Evolutionary conservation across 2,113 vertebrate genomes (phyloP).

Genomic region (Leptodactylus fuscus): DNA sequence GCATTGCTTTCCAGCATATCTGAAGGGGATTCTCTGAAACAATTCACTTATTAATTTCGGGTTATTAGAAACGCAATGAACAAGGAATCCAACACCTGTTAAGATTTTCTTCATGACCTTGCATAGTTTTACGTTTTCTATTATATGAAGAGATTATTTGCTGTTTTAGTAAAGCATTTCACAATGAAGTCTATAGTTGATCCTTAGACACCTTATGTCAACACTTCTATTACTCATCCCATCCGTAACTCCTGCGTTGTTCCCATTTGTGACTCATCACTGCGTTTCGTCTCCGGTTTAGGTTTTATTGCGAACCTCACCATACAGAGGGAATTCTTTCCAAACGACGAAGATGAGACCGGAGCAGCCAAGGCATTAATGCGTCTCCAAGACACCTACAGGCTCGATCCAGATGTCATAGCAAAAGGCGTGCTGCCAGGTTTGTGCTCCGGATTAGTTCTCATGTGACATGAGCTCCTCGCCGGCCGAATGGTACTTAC

Average conservation of each 20-base stretch:
- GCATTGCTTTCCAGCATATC: neutral
- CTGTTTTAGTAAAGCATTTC: no score
- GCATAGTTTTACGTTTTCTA: no score
- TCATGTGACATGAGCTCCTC: neutral
- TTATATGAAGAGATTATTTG: no score
- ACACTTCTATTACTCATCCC: neutral
- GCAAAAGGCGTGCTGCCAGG: conserved; percentile 91
- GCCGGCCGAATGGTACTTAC: neutral
- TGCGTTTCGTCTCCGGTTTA: conserved; percentile 66
- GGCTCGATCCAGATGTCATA: conserved; percentile 89
- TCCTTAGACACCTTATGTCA: neutral
- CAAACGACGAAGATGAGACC: conserved; percentile 89
- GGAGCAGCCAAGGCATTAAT: conserved; percentile 94
- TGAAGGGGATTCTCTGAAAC: no score
- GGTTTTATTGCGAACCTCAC: conserved; percentile 94
- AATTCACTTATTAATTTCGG: neutral
- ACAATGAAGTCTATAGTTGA: neutral
- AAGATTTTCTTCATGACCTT: neutral
- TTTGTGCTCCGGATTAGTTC: conserved; percentile 58
- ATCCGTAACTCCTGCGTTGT: conserved; percentile 4
- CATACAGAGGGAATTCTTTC: conserved; percentile 89
- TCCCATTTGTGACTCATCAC: neutral
- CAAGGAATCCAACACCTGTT: neutral
- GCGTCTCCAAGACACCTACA: conserved; percentile 97
- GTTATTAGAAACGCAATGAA: neutral